These are phyloP conservation scores for Cyrtodaria siliqua DNA, from an alignment of 2,888 invertebrate species.

Conservation along the genomic window DNA sequence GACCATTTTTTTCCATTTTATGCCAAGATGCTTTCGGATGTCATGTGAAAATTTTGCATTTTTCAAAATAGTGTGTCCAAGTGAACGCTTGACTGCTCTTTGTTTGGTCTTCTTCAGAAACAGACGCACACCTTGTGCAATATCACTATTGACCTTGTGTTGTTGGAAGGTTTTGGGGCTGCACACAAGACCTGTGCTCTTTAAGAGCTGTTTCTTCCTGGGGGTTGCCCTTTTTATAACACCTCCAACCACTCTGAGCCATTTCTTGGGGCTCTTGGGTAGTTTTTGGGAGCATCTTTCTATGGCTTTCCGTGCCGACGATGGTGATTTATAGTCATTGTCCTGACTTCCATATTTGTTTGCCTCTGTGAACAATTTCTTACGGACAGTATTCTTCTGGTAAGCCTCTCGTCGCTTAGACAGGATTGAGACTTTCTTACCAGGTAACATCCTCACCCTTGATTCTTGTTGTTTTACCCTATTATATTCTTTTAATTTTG, in stretches of 20 bases:
- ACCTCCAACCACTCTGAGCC: conserved; percentile 21
- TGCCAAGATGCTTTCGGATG: not conserved
- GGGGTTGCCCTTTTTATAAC: conserved; percentile 21
- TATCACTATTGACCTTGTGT: not conserved
- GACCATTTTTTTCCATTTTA: conserved; percentile 7
- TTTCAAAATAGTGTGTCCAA: not conserved
- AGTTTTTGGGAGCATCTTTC: conserved; percentile 13
- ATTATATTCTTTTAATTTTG: not conserved
- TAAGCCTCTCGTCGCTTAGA: too few species aligned
- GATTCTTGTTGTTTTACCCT: not conserved
- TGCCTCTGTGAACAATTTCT: not conserved
- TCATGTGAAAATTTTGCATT: not conserved
- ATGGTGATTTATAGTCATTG: not conserved
- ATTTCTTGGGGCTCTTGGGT: conserved; percentile 14
- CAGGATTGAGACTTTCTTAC: too few species aligned
- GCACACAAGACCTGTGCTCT: not conserved
- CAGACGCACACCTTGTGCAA: conserved; percentile 1
- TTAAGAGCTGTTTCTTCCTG: conserved; percentile 16
- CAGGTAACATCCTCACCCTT: conserved; percentile 14
- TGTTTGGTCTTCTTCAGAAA: conserved; percentile 6
- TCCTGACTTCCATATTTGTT: not conserved
- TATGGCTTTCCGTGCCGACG: not conserved
- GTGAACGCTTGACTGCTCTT: not conserved
- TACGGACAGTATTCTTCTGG: too few species aligned
- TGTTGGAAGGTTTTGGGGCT: not conserved